Percentiles rank a stretch among this genome's conserved stretches.
Conservation (phyloP, 2,888 invertebrate genomes). For the Diabrotica balteata region DNA sequence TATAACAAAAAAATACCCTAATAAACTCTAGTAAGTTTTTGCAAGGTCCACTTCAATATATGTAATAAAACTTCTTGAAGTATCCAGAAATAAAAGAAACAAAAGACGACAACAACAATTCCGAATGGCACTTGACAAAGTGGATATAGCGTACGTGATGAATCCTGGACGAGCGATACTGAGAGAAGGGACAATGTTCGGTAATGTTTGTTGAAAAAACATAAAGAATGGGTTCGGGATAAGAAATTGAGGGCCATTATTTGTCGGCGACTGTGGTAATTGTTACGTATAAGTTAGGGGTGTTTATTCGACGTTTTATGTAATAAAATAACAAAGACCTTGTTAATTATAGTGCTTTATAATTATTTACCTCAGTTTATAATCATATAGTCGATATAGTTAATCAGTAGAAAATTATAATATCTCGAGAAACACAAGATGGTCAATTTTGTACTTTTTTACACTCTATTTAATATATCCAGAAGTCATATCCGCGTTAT, state of each 20-base stretch:
- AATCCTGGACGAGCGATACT: conserved; percentile 1
- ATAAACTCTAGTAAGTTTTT: background rate
- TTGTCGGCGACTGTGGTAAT: background rate
- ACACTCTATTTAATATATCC: no score
- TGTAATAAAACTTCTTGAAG: conserved; percentile 4
- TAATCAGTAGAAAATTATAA: no score
- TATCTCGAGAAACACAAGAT: no score
- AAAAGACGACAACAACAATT: conserved; percentile 3
- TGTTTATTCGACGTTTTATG: no score
- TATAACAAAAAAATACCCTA: no score
- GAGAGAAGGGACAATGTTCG: conserved; percentile 1
- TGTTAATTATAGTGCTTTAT: no score
- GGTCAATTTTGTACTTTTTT: no score
- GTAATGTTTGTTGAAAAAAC: conserved; percentile 7
- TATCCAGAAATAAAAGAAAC: background rate
- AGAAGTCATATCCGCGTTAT: no score
- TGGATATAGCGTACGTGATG: conserved; percentile 9
- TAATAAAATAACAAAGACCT: no score
- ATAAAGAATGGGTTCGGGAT: background rate
- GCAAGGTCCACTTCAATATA: conserved; percentile 1
- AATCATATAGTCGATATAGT: no score
- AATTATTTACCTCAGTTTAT: no score
- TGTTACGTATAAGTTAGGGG: no score
- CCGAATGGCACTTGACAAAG: conserved; percentile 8
- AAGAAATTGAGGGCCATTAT: background rate